Evolutionary conservation across 2,113 vertebrate species (phyloP).

Genomic region (Euleptes europaea): DNA sequence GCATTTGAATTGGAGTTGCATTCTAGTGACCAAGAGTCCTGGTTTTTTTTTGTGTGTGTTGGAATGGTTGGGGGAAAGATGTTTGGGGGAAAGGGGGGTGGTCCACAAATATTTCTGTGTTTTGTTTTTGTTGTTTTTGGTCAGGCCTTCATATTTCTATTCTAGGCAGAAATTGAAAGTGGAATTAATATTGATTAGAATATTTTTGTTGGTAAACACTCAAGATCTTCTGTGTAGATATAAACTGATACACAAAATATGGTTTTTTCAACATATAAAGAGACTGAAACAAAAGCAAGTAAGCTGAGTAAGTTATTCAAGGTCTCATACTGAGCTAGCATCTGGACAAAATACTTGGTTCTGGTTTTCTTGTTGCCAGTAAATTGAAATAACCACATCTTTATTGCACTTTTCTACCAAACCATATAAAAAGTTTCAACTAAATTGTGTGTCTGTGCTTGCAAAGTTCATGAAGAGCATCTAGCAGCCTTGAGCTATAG

Average conservation of each 20-base stretch:
- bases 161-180: neutral
- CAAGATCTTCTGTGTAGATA: neutral
- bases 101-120: too few relatives aligned
- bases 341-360: neutral
- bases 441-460: conserved; percentile 11
- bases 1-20: neutral
- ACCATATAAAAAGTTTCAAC: conserved; percentile 2
- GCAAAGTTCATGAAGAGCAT: conserved; percentile 10
- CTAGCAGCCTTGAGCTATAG: neutral
- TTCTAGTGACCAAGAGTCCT: too few relatives aligned
- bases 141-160: too few relatives aligned
- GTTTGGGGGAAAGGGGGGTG: too few relatives aligned
- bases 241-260: neutral
- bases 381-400: conserved; percentile 15
- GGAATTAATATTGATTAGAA: conserved; percentile 4
- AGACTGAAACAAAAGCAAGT: neutral
- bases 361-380: neutral
- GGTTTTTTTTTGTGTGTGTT: too few relatives aligned
- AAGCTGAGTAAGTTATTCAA: neutral
- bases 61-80: too few relatives aligned
- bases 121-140: too few relatives aligned
- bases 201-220: neutral
- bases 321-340: neutral
- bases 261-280: neutral
- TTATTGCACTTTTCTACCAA: conserved; percentile 26